A percentile compares a stretch with the other conserved stretches of the same genome.
Conservation (phyloP, 2,113 vertebrate species). For the Ophiodon elongatus region DNA sequence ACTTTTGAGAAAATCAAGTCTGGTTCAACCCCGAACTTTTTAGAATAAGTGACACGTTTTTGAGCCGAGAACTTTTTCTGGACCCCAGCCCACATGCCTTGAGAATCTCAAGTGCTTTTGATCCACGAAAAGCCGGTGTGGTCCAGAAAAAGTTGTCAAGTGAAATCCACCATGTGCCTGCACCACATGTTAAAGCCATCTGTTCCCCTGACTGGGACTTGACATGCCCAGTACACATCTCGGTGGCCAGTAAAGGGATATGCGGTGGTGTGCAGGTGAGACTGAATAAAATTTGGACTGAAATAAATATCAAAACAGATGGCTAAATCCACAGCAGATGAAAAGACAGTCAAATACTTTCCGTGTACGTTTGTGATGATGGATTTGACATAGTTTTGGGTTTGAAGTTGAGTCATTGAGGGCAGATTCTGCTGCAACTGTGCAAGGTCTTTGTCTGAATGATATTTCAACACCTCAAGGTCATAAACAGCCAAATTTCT, state of each 20-base stretch:
- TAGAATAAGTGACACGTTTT: not conserved
- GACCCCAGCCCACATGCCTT: too few species aligned
- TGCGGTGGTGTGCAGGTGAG: not conserved
- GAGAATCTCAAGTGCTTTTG: not conserved
- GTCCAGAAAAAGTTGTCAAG: not conserved
- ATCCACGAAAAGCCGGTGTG: slow-evolving; percentile 8
- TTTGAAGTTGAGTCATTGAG: not conserved
- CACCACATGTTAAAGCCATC: slow-evolving; percentile 33
- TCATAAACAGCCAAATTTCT: not conserved
- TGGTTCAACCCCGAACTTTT: not conserved
- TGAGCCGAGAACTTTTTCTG: not conserved
- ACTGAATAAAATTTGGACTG: not conserved
- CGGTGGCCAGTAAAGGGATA: not conserved
- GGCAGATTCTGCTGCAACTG: not conserved
- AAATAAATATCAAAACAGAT: slow-evolving; percentile 3
- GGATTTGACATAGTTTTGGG: not conserved
- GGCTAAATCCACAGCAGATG: not conserved
- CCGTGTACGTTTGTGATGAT: not conserved
- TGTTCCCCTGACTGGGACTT: not conserved
- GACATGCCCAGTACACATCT: not conserved
- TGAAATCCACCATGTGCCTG: not conserved
- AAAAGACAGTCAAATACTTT: slow-evolving; percentile 10
- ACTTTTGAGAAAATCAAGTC: not conserved
- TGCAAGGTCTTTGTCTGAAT: slow-evolving; percentile 13
- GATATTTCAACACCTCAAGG: slow-evolving; percentile 6